A percentile compares a stretch with the other conserved stretches of the same genome.
Conservation (phyloP, 2,113 vertebrate species). For the Haplochromis burtoni region DNA sequence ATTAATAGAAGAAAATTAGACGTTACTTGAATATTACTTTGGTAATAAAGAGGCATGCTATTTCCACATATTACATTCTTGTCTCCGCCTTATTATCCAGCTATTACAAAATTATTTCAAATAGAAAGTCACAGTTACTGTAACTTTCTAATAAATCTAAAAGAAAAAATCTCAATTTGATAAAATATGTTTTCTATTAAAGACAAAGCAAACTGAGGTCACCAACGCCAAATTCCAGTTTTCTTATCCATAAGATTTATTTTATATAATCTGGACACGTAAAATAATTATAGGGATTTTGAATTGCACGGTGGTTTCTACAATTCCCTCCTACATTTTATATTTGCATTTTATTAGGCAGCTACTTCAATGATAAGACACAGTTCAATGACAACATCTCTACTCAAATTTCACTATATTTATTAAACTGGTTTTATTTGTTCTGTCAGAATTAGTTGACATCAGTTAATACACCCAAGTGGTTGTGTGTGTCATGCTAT, state of each 20-base stretch:
- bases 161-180: not conserved
- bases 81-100: rapidly evolving
- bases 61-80: not conserved
- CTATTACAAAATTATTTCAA: not conserved
- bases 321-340: not conserved
- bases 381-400: not conserved
- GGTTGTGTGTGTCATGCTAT: not conserved
- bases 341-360: not conserved
- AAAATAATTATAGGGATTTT: not conserved
- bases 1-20: not conserved
- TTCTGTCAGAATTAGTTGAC: not conserved
- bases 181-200: not conserved
- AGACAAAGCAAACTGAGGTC: rapidly evolving
- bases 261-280: rapidly evolving
- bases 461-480: not conserved
- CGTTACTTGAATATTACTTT: not conserved
- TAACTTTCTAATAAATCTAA: not conserved
- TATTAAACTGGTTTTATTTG: not conserved
- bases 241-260: not conserved
- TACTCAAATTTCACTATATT: not conserved
- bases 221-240: not conserved
- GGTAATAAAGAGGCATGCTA: rapidly evolving
- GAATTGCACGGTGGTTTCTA: not conserved
- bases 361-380: rapidly evolving
- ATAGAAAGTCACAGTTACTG: not conserved